Base-by-base conservation (phyloP, 2,888 invertebrate species). In the Pollenia griseotomentosa region DNA sequence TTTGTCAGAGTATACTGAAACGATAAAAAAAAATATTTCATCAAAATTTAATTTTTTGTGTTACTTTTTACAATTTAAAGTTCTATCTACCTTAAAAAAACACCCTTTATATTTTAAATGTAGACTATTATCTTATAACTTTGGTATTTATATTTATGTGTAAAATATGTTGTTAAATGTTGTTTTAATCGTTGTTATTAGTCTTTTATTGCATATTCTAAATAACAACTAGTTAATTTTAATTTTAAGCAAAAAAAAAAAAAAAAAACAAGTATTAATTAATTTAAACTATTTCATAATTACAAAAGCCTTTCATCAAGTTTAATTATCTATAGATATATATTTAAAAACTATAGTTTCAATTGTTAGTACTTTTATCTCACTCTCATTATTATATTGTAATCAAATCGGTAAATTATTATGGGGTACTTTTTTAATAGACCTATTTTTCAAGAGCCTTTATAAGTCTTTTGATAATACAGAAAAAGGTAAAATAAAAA, bases 281-380 rank as follows among this genome's bases (percentile, higher is more conserved):
- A 83, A 81, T 87, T 81, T 77, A 46, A 84, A 81, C 57, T 83
- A 80, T 61, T 86, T 77, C 66, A 48, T 77, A 83, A 83, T 81
- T 63, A 55, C 51, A 75, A 81, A 77, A 68, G 59, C 68, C 75
- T 86, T 83, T 83, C 75, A 83, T 65, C 70, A 14, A 23, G 40
- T 46, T 23, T 55, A 82, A 61, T 80, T 80, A 83, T 73, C 66
- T 73, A 19, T 19, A 2, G 1, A n/a, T n/a, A n/a, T n/a, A n/a
- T n/a, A n/a, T n/a, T n/a, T n/a, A n/a, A n/a, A n/a, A n/a, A n/a
- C n/a, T n/a, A n/a, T n/a, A n/a, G 66, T 61, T 80, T 81, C 42
- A 23, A 61, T 59, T 73, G 51, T 61, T 71, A 59, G 44, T 74
- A 51, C 3, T 59, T 33, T 33, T 33, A 33, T 33, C 33, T 33